phyloP scores from a whole-genome alignment of 2,113 vertebrate genomes.

The Clarias magur region DNA sequence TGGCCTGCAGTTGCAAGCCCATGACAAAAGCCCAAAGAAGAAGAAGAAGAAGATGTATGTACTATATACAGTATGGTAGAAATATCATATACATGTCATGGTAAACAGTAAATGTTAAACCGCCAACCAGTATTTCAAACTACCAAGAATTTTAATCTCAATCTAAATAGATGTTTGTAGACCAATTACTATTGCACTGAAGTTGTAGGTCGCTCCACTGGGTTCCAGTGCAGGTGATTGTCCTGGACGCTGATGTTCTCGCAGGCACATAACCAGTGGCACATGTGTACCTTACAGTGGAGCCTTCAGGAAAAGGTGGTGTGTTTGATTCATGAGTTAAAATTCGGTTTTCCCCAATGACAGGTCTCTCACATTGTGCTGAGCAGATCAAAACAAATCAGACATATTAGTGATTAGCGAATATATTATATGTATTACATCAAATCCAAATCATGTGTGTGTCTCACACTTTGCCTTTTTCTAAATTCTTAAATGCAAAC shows the following conservation, averaged over 20 bases:
- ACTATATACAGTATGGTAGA: too few relatives aligned
- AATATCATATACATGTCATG: too few relatives aligned
- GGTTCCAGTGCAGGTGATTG: constrained; percentile 15
- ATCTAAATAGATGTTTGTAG: background rate
- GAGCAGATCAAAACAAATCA: background rate
- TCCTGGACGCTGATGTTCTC: constrained; percentile 31
- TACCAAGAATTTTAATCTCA: background rate
- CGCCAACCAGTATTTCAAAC: background rate
- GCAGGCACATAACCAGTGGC: fast-evolving
- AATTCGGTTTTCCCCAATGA: background rate
- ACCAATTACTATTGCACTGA: constrained; percentile 55
- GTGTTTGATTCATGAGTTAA: background rate
- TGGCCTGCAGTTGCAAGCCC: too few relatives aligned
- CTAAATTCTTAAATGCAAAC: background rate
- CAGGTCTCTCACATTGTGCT: constrained; percentile 54
- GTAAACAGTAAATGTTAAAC: background rate
- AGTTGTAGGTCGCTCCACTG: constrained; percentile 35
- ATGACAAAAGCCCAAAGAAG: too few relatives aligned
- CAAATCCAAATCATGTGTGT: background rate
- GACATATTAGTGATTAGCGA: background rate
- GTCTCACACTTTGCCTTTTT: background rate
- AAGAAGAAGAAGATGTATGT: too few relatives aligned
- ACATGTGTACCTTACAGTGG: constrained; percentile 35
- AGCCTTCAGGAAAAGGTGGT: background rate
- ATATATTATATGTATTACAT: background rate